Base-by-base conservation (phyloP, 1,140 invertebrate species). In the Drosophila asahinai region DNA sequence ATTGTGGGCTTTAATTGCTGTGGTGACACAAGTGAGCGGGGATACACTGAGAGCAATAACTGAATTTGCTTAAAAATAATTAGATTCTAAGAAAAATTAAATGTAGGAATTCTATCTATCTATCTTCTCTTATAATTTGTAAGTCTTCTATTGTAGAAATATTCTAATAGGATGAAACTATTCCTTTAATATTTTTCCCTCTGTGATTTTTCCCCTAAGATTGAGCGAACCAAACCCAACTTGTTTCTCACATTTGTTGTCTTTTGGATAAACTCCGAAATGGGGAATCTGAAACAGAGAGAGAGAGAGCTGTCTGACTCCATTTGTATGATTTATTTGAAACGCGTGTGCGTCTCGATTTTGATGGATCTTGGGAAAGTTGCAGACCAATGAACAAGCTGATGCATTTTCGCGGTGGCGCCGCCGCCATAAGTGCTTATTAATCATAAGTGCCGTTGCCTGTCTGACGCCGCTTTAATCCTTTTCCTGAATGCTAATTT, bases 241-340 rank as follows among this genome's bases (percentile, higher is more conserved):
- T 77, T 61, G 65, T 58, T 80, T 72, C 62, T 61, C 58, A 70
- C 74, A 77, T 80, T 64, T 63, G 40, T 51, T 30, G 72, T 71
- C 38, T 38, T 36, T 60, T 71, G 73, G 42, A 33, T 19, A 45
- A 27, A 17, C 15, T 19, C 62, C 48, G 7, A 14, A 19, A 25
- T 15, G 52, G 63, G 54, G 25, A 25, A 30, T 33, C 7, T 25
- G 33, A 43, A 27, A 45, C 45, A 52, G 33, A 43, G 40, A 59
- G 36, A 45, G 52, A 68, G 74, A 59, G 36, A 55, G 52, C 33
- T 55, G 52, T 12, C 36, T 38, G 14, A 43, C 62, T 71, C n/a
- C 48, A 57, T 51, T 78, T 75, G 43, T 61, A 72, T 89, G 83
- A 87, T 87, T 89, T 89, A 87, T 87, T 68, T 67, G 62, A 71